Conservation (phyloP, 2,113 vertebrate genomes). For the Typhlomys cinereus region DNA sequence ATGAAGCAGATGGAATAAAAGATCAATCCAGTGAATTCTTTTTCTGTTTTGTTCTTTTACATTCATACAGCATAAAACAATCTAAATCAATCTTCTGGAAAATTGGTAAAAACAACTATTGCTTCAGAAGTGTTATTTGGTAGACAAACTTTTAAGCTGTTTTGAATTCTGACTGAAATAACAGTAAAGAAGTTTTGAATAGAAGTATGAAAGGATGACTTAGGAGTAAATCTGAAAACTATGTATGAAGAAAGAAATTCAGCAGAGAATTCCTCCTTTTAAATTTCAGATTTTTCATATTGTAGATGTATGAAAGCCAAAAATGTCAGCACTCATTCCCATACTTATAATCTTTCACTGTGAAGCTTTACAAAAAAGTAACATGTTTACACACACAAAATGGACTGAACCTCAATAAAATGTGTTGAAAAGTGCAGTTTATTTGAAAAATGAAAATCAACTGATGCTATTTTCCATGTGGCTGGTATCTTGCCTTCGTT, state of each 20-base stretch:
- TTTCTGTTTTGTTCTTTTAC: conserved; percentile 68
- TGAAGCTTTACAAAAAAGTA: not conserved
- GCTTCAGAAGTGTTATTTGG: conserved; percentile 58
- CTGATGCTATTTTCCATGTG: not conserved
- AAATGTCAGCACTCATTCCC: not conserved
- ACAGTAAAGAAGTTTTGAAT: conserved; percentile 62
- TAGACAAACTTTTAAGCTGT: conserved; percentile 50
- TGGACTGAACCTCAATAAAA: not conserved
- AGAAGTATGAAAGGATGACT: conserved; percentile 58
- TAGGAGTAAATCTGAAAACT: conserved; percentile 52
- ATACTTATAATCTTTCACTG: not conserved
- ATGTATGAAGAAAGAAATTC: conserved; percentile 39
- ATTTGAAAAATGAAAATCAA: not conserved
- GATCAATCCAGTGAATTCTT: conserved; percentile 30
- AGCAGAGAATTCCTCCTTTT: conserved; percentile 34
- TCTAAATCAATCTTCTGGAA: conserved; percentile 74
- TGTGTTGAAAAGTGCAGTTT: not conserved
- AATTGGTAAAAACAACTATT: conserved; percentile 72
- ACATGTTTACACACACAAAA: not conserved
- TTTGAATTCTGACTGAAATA: conserved; percentile 73
- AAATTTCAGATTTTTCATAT: conserved; percentile 4
- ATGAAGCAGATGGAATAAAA: conserved; percentile 45
- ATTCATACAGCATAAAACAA: conserved; percentile 69
- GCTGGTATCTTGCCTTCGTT: not conserved
- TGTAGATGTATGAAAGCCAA: conserved; percentile 28